Evolutionary conservation across 2,888 invertebrate genomes (phyloP).

Genomic region (Agrotis ipsilon): DNA sequence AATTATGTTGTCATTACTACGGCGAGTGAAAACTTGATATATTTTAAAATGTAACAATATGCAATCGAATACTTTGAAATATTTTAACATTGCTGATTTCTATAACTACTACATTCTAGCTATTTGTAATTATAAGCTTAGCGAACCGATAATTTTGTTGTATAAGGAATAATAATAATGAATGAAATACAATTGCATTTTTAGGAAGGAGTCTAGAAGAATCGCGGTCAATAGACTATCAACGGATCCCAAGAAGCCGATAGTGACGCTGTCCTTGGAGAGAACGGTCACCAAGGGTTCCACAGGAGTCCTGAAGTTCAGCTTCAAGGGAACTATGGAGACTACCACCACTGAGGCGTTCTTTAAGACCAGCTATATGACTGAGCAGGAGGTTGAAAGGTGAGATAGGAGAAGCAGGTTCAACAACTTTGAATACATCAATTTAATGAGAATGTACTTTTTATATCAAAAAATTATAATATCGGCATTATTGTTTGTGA

Average conservation of each 20-base stretch:
- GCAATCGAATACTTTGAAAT: too few species aligned
- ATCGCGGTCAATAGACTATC: slow-evolving; percentile 82
- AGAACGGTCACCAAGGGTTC: slow-evolving; percentile 90
- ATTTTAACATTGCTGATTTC: too few species aligned
- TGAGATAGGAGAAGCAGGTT: slow-evolving; percentile 61
- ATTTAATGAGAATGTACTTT: background rate
- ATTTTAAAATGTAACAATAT: too few species aligned
- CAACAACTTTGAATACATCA: background rate
- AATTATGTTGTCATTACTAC: too few species aligned
- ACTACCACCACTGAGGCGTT: slow-evolving; percentile 93
- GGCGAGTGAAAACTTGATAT: too few species aligned
- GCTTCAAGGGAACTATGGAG: slow-evolving; percentile 92
- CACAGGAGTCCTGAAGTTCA: slow-evolving; percentile 92
- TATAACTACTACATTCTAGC: too few species aligned
- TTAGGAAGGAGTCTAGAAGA: slow-evolving; percentile 74
- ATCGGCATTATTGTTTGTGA: too few species aligned
- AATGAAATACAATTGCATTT: background rate
- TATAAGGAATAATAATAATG: too few species aligned
- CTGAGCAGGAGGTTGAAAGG: slow-evolving; percentile 86
- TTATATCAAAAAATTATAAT: background rate
- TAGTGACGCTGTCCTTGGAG: slow-evolving; percentile 92
- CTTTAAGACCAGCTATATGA: slow-evolving; percentile 92
- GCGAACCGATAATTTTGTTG: too few species aligned
- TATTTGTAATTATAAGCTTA: too few species aligned
- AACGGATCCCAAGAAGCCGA: slow-evolving; percentile 91